A percentile compares a stretch with the other conserved stretches of the same genome.
These are phyloP conservation scores for Lasioglossum malachurum DNA, from an alignment of 2,888 invertebrate genomes.

Conservation along the genomic window DNA sequence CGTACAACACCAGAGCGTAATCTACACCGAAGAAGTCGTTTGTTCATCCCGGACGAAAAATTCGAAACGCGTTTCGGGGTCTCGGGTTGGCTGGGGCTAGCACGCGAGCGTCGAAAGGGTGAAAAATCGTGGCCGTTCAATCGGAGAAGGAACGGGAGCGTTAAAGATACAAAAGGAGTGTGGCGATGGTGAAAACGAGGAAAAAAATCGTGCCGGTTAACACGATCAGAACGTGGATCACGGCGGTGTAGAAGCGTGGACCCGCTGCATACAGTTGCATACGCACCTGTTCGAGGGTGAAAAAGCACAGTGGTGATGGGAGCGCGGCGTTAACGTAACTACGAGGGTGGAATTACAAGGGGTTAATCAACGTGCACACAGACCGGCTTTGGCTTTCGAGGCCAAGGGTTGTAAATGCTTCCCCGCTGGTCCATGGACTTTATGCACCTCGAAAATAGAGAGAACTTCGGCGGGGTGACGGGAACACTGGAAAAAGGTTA, in stretches of 20 bases:
- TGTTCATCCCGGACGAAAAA: neutral
- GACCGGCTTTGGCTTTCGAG: conserved; percentile 59
- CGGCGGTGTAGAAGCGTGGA: conserved; percentile 24
- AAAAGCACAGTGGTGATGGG: conserved; percentile 37
- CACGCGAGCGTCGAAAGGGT: neutral
- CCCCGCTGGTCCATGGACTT: conserved; percentile 55
- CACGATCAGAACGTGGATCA: conserved; percentile 13
- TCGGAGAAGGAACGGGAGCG: conserved; percentile 37
- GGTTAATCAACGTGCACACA: conserved; percentile 74
- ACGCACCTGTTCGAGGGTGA: conserved; percentile 45
- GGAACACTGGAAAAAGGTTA: neutral
- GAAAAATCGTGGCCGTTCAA: conserved; percentile 40
- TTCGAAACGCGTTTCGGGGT: neutral
- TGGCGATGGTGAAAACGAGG: conserved; percentile 12
- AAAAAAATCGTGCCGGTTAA: conserved; percentile 58
- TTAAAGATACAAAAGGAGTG: conserved; percentile 43
- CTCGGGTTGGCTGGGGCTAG: neutral
- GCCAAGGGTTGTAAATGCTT: conserved; percentile 61
- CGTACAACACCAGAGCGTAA: neutral
- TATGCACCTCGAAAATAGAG: conserved; percentile 62
- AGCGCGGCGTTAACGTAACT: conserved; percentile 72
- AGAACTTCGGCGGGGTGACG: conserved; percentile 27
- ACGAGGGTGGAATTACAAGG: conserved; percentile 77
- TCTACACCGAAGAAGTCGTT: neutral
- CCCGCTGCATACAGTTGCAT: conserved; percentile 15